Conservation (phyloP, 2,888 invertebrate species). For the Ichneumoninae sp. region DNA sequence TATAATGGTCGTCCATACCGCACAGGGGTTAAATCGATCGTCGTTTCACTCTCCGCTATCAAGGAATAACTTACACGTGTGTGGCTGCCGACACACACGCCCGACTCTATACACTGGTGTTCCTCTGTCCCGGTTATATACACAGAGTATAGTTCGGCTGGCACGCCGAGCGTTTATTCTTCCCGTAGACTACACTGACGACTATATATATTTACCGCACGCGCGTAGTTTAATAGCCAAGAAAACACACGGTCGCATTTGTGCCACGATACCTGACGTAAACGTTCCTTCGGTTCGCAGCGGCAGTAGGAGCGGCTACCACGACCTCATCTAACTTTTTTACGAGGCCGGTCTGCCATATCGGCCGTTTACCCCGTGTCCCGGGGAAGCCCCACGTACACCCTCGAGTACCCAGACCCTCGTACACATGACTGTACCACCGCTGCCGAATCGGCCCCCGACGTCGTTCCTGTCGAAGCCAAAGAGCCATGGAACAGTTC, state of each 20-base stretch:
- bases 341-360: conserved; percentile 56
- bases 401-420: conserved; percentile 6
- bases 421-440: conserved; percentile 10
- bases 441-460: conserved; percentile 23
- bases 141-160: background rate
- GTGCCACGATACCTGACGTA: conserved; percentile 10
- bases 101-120: conserved; percentile 20
- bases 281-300: conserved; percentile 26
- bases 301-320: conserved; percentile 13
- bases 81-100: background rate
- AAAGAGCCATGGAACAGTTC: conserved; percentile 71
- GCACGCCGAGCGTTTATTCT: conserved; percentile 31
- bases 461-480: conserved; percentile 60
- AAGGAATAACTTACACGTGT: conserved; percentile 33
- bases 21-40: conserved; percentile 55
- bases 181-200: conserved; percentile 1
- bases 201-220: conserved; percentile 23
- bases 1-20: conserved; percentile 39
- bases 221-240: conserved; percentile 28
- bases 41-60: conserved; percentile 48
- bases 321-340: conserved; percentile 64
- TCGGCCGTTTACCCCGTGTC: conserved; percentile 42
- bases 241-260: conserved; percentile 28
- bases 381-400: background rate
- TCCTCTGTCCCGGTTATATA: conserved; percentile 10